Conservation (phyloP, 2,797 vertebrate genomes). For the Schizopygopsis malacanthus region DNA sequence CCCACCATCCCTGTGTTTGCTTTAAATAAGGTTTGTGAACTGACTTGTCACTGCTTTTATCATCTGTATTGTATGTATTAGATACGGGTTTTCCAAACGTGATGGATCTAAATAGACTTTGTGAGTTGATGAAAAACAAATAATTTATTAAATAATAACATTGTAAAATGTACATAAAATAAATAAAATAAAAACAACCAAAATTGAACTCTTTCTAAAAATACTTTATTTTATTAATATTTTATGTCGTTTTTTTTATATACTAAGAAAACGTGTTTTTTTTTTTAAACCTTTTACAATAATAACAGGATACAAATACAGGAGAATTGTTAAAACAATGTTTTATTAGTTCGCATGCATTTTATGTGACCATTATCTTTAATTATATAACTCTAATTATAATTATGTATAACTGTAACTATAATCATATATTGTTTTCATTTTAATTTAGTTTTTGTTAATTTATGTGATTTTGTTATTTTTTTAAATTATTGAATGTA, state of each 20-base stretch:
- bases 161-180: too few relatives aligned
- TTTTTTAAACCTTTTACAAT: too few relatives aligned
- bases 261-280: too few relatives aligned
- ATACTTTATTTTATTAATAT: neutral
- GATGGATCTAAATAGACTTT: neutral
- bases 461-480: neutral
- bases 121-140: neutral
- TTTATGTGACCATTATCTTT: neutral
- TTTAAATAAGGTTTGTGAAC: slow-evolving; percentile 89
- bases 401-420: too few relatives aligned
- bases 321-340: too few relatives aligned
- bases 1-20: slow-evolving; percentile 90
- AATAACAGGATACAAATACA: too few relatives aligned
- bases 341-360: neutral
- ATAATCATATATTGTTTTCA: neutral
- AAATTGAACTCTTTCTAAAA: neutral
- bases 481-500: neutral
- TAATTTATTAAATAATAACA: neutral
- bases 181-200: neutral
- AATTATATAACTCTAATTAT: too few relatives aligned
- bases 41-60: neutral
- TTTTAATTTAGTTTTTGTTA: neutral
- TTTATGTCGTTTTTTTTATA: too few relatives aligned
- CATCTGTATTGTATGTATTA: neutral
- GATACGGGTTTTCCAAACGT: neutral